Evolutionary conservation across 2,113 vertebrate genomes (phyloP).

Genomic region (Rynchops niger): DNA sequence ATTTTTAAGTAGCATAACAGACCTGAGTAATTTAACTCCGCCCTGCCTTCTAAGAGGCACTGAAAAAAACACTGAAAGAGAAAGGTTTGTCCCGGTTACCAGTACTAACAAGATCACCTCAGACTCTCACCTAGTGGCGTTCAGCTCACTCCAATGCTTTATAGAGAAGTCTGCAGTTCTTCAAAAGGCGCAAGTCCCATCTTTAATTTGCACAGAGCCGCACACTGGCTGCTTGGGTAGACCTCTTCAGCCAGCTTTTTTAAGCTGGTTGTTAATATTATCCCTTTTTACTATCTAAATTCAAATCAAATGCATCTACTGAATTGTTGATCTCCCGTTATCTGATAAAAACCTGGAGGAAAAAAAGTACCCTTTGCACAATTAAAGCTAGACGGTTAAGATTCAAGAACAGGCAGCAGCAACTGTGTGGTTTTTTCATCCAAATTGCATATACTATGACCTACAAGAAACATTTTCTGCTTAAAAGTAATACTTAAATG

Average conservation of each 20-base stretch:
- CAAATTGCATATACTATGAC: slow-evolving; percentile 20
- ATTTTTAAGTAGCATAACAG: neutral
- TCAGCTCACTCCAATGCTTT: neutral
- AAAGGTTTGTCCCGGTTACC: neutral
- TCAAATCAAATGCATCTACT: slow-evolving; percentile 2
- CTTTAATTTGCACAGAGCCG: neutral
- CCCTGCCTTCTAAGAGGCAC: neutral
- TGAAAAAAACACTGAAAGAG: neutral
- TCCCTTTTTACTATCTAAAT: neutral
- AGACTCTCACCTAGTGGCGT: neutral
- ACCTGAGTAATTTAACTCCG: slow-evolving; percentile 26
- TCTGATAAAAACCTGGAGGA: neutral
- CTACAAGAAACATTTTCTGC: slow-evolving; percentile 59
- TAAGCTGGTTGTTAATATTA: neutral
- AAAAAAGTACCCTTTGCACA: neutral
- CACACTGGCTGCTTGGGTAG: neutral
- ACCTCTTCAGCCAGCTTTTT: neutral
- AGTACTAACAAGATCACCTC: neutral
- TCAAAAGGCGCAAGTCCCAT: neutral
- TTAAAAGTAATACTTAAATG: slow-evolving; percentile 63
- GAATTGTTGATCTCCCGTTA: neutral
- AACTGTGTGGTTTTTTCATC: neutral
- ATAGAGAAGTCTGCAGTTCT: neutral
- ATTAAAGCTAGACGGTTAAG: slow-evolving; percentile 15
- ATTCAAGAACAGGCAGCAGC: slow-evolving; percentile 6